These are phyloP conservation scores for Mormyrus proboscirostris DNA, from an alignment of 2,797 vertebrate species.

Conservation along the genomic window DNA sequence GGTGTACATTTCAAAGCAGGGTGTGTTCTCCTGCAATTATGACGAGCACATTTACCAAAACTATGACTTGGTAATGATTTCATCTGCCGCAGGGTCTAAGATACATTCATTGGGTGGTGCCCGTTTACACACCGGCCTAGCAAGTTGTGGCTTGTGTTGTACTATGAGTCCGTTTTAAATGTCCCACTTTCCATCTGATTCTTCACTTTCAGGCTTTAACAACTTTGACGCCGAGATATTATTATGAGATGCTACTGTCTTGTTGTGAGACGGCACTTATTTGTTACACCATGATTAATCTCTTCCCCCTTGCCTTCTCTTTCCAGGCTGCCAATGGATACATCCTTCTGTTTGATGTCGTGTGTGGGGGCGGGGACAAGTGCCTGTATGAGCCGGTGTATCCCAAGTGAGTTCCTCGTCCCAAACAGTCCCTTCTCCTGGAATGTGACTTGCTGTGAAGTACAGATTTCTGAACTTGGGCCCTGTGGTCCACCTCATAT, in stretches of 20 bases:
- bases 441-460: neutral
- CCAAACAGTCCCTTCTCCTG: neutral
- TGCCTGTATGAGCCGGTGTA: slow-evolving; percentile 90
- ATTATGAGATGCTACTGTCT: neutral
- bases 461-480: neutral
- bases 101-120: neutral
- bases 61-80: neutral
- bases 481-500: neutral
- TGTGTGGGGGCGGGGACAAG: slow-evolving; percentile 75
- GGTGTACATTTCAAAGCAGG: neutral
- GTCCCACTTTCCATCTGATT: neutral
- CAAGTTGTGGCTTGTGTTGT: neutral
- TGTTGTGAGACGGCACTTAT: neutral
- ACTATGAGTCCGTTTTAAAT: neutral
- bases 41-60: neutral
- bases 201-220: neutral
- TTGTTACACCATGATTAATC: neutral
- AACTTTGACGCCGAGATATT: neutral
- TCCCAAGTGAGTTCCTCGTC: slow-evolving; percentile 76
- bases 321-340: slow-evolving; percentile 92
- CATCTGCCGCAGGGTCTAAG: neutral
- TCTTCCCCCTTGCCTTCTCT: slow-evolving; percentile 17
- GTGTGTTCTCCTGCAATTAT: neutral
- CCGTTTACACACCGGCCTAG: neutral
- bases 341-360: slow-evolving; percentile 86